Evolutionary conservation across 2,888 invertebrate species (phyloP).

Genomic region (Cantharis flavilabris): DNA sequence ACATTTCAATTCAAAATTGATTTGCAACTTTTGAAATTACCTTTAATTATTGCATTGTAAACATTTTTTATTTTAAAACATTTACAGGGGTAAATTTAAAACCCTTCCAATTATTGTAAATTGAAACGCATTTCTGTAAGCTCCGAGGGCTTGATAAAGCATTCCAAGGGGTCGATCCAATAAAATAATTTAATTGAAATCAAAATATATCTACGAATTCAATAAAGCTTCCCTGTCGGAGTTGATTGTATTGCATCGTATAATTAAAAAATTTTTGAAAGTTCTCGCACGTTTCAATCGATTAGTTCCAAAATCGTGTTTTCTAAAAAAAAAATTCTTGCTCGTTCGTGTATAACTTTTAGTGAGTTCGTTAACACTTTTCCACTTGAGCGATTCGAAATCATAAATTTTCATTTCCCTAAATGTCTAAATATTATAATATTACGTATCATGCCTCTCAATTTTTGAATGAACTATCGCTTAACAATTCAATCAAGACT

Average conservation of each 20-base stretch:
- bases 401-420: constrained; percentile 33
- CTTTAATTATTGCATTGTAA: background rate
- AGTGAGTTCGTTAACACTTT: background rate
- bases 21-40: background rate
- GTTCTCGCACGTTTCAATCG: background rate
- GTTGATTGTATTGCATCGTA: constrained; percentile 35
- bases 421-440: constrained; percentile 38
- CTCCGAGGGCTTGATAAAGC: constrained; percentile 47
- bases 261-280: constrained; percentile 29
- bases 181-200: constrained; percentile 57
- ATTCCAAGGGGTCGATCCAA: constrained; percentile 54
- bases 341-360: background rate
- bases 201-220: constrained; percentile 50
- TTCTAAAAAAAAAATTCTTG: background rate
- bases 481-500: constrained; percentile 38
- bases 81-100: background rate
- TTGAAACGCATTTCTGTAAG: constrained; percentile 14
- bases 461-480: constrained; percentile 30
- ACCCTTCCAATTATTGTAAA: constrained; percentile 27
- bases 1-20: background rate
- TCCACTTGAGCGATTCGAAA: constrained; percentile 8
- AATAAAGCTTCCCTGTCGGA: constrained; percentile 43
- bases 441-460: constrained; percentile 29
- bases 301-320: background rate
- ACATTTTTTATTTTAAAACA: background rate